Base-by-base conservation (phyloP, 2,797 vertebrate species). In the Hypotaenidia okinawae region DNA sequence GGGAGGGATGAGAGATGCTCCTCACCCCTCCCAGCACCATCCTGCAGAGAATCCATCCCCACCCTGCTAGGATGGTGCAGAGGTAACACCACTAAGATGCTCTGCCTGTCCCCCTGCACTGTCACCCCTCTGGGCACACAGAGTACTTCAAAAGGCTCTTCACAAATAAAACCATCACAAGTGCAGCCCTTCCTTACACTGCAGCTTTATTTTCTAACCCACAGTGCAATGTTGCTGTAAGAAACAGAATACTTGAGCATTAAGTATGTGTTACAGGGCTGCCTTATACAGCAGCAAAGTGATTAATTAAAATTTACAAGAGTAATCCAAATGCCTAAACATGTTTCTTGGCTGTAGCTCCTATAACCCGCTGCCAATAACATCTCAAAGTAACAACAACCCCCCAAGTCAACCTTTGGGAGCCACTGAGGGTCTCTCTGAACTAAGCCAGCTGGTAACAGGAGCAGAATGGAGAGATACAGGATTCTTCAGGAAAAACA, bases 321-420 rank as follows among this genome's bases (percentile, higher is more conserved):
- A 81, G 66, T 13, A 73, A 90, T 74, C 87, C 58, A 76, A 81
- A 92, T 28, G 64, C 86, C 92, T 61, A 32, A 69, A 21, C n/a
- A 23, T 25, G n/a, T 81, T 86, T 86, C 87, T 89, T 87, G 92
- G 93, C 35, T 3, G 84, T 23, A 51, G 51, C 39, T 89, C 85
- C 75, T 28, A 3, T 6, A 33, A 35, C 64, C 76, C 3, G 3
- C 61, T 89, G 93, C 95, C 95, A 93, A 28, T 67, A 96, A 81
- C 81, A 64, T 82, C 93, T 64, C 84, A n/a, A 67, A 54, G 23
- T 15, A 79, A 61, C 12, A 2, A 35, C 73, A 88, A n/a, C n/a
- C 61, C 90, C 84, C 90, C 49, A 49, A 88, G 80, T 81, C 92
- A 93, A 95, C 88, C 89, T 93, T 41, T 69, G 94, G 90, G 93